These are phyloP conservation scores for Trichacis sp. DNA, from an alignment of 2,888 invertebrate genomes.

Conservation along the genomic window DNA sequence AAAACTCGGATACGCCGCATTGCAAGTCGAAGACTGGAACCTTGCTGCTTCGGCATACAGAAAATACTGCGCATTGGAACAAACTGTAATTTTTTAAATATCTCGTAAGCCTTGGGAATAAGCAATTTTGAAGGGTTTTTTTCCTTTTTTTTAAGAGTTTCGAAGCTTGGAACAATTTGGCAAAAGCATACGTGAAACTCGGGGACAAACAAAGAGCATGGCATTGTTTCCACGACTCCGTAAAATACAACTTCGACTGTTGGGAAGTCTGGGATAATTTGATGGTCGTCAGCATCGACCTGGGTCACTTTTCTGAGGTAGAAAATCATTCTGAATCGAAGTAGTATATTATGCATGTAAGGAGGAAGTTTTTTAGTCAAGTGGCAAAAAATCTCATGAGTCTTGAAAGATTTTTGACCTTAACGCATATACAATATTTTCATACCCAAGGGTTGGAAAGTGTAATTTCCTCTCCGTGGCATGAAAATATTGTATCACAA, in stretches of 20 bases:
- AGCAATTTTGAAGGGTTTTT: too few relatives aligned
- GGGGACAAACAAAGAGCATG: conserved; percentile 90
- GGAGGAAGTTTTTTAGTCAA: too few relatives aligned
- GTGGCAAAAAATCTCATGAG: too few relatives aligned
- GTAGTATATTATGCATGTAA: too few relatives aligned
- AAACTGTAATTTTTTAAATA: conserved; percentile 69
- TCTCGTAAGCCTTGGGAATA: background rate
- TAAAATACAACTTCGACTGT: conserved; percentile 92
- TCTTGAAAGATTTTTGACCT: conserved; percentile 82
- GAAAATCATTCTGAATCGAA: conserved; percentile 2
- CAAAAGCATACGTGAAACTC: conserved; percentile 90
- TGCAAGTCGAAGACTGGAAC: conserved; percentile 84
- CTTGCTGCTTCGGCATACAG: conserved; percentile 87
- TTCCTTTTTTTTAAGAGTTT: too few relatives aligned
- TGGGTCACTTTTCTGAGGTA: conserved; percentile 85
- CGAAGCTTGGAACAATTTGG: conserved; percentile 98
- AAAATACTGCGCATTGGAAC: conserved; percentile 88
- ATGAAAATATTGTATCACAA: too few relatives aligned
- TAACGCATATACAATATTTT: conserved; percentile 66
- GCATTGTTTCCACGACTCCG: conserved; percentile 86
- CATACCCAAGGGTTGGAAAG: too few relatives aligned
- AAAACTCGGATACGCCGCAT: conserved; percentile 86
- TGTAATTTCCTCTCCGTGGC: too few relatives aligned
- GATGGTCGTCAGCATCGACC: conserved; percentile 87
- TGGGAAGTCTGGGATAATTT: conserved; percentile 98